Evolutionary conservation across 2,888 invertebrate genomes (phyloP).

Genomic region (Pterostichus niger): DNA sequence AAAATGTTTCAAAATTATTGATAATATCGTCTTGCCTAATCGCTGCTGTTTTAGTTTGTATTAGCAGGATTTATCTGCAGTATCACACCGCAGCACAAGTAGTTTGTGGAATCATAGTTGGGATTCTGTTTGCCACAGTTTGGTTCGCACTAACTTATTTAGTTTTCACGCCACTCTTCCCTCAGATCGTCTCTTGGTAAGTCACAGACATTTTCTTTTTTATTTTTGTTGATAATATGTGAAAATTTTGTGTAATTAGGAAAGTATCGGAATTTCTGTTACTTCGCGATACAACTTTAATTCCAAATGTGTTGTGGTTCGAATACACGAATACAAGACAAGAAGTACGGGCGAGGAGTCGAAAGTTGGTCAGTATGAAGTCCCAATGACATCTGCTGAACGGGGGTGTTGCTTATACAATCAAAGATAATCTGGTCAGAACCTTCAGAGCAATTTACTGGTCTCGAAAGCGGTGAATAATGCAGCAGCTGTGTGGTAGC

Average conservation of each 20-base stretch:
- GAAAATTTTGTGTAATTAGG: constrained; percentile 78
- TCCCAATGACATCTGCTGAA: constrained; percentile 88
- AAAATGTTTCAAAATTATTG: constrained; percentile 85
- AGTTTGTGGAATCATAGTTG: constrained; percentile 87
- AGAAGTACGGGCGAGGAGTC: constrained; percentile 88
- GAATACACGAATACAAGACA: constrained; percentile 93
- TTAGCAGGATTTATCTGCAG: constrained; percentile 89
- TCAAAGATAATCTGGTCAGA: constrained; percentile 71
- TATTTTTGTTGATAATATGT: neutral
- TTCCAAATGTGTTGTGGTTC: constrained; percentile 96
- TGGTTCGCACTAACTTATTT: constrained; percentile 92
- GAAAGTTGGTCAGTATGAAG: constrained; percentile 90
- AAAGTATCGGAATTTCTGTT: constrained; percentile 91
- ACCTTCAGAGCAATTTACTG: constrained; percentile 73
- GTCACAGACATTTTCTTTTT: constrained; percentile 73
- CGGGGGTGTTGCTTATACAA: constrained; percentile 73
- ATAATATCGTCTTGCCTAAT: constrained; percentile 82
- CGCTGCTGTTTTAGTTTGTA: constrained; percentile 82
- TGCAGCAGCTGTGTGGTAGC: constrained; percentile 58
- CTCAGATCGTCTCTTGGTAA: constrained; percentile 91
- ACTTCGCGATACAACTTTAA: constrained; percentile 92
- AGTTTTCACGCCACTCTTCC: constrained; percentile 91
- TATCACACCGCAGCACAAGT: constrained; percentile 93
- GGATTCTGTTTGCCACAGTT: constrained; percentile 85
- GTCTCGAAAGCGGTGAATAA: constrained; percentile 77